Evolutionary conservation across 2,113 vertebrate species (phyloP).

Genomic region (Bujurquina vittata): DNA sequence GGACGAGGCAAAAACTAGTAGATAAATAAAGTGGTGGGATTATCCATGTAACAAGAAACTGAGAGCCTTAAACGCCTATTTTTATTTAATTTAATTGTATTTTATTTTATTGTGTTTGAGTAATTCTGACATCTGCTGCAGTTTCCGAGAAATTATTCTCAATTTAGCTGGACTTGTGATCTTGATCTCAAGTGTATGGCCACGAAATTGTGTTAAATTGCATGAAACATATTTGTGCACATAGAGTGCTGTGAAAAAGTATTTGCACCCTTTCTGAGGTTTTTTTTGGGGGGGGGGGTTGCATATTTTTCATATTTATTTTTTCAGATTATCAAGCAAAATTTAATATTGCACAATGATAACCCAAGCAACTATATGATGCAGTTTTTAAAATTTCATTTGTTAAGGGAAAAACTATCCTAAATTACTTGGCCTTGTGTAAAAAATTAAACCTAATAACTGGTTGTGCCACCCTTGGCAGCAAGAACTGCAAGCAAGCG

Average conservation of each 20-base stretch:
- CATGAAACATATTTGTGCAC: fast-evolving
- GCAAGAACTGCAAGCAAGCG: background rate
- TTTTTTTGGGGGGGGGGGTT: too few species aligned
- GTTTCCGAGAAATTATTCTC: fast-evolving
- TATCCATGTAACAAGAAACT: background rate
- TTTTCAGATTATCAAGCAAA: background rate
- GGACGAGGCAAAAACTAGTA: background rate
- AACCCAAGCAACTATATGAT: fast-evolving
- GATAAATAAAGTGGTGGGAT: background rate
- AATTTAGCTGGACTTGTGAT: background rate
- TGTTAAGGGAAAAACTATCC: background rate
- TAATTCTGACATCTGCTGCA: background rate
- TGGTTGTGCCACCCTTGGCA: background rate
- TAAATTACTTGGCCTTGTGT: background rate
- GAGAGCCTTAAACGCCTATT: background rate
- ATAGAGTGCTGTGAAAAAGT: too few species aligned
- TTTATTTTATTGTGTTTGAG: too few species aligned
- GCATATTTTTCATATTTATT: background rate
- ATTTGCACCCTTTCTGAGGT: too few species aligned
- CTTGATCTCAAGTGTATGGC: background rate
- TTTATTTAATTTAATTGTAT: background rate
- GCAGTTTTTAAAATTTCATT: background rate
- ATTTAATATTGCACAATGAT: background rate
- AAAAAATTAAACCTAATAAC: background rate
- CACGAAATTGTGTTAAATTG: background rate